Evolutionary conservation across 2,113 vertebrate species (phyloP).

Genomic region (Chloroceryle aenea): DNA sequence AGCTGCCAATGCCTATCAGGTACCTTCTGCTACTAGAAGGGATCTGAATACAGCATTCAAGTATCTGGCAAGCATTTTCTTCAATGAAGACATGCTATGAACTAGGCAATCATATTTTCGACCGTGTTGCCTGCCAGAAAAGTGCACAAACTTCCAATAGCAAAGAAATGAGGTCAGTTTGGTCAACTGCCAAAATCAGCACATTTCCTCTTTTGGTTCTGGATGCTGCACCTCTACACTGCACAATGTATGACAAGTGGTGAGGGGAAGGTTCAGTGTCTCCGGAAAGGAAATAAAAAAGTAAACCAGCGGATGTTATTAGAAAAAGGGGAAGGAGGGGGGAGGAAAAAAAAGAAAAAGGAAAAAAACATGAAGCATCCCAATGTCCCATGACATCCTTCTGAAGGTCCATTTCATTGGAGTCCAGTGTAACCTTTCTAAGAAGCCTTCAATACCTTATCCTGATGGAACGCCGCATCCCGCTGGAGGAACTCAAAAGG

Average conservation of each 20-base stretch:
- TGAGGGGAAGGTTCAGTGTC: background rate
- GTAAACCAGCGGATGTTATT: background rate
- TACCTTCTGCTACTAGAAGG: background rate
- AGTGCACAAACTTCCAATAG: constrained; percentile 69
- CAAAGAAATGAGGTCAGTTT: constrained; percentile 72
- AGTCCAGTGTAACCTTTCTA: background rate
- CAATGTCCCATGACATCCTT: background rate
- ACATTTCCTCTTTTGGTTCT: constrained; percentile 70
- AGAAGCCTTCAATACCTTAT: background rate
- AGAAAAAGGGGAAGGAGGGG: accelerated
- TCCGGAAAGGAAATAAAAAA: background rate
- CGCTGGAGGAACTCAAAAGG: background rate
- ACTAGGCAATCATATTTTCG: constrained; percentile 55
- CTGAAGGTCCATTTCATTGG: background rate
- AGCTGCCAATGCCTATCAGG: background rate
- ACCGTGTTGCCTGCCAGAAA: constrained; percentile 51
- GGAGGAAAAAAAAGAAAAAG: no score
- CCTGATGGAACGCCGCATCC: background rate
- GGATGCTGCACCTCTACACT: constrained; percentile 36
- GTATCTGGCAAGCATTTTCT: constrained; percentile 45
- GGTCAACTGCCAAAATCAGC: constrained; percentile 65
- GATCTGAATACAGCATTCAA: background rate
- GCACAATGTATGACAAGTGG: background rate
- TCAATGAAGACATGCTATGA: constrained; percentile 57
- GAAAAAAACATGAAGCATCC: background rate